Percentiles rank a stretch among this genome's conserved stretches.
phyloP scores from a whole-genome alignment of 2,797 vertebrate species.

The Taenioides sp. region DNA sequence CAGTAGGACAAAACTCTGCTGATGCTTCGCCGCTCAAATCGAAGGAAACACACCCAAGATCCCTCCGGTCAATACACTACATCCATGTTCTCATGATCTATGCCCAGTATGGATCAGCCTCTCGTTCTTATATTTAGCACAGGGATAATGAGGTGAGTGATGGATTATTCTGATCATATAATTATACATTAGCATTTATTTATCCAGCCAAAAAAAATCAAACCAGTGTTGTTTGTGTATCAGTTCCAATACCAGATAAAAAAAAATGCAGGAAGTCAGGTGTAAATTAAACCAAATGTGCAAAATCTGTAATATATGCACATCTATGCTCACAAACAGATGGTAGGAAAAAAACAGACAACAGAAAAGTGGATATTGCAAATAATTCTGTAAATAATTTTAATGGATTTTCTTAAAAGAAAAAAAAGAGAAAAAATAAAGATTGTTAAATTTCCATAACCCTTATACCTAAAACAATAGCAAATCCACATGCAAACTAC shows the following conservation, averaged over 20 bases:
- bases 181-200: not conserved
- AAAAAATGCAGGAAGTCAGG: not conserved
- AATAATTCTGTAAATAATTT: too few species aligned
- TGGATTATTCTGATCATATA: not conserved
- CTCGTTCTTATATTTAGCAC: conserved; percentile 67
- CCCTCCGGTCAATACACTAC: conserved; percentile 68
- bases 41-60: conserved; percentile 44
- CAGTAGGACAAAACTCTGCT: conserved; percentile 62
- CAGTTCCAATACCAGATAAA: not conserved
- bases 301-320: not conserved
- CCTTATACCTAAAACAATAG: too few species aligned
- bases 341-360: too few species aligned
- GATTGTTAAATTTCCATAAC: too few species aligned
- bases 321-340: not conserved
- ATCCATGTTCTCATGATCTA: conserved; percentile 72
- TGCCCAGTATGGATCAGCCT: conserved; percentile 69
- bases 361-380: too few species aligned
- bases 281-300: not conserved
- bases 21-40: conserved; percentile 57
- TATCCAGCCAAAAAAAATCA: not conserved
- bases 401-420: too few species aligned
- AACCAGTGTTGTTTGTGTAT: not conserved
- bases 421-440: too few species aligned
- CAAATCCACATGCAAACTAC: not conserved
- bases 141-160: not conserved